Conservation (phyloP, 30 jellyfish, hydroid and myxozoan species). For the Morbakka virulenta region DNA sequence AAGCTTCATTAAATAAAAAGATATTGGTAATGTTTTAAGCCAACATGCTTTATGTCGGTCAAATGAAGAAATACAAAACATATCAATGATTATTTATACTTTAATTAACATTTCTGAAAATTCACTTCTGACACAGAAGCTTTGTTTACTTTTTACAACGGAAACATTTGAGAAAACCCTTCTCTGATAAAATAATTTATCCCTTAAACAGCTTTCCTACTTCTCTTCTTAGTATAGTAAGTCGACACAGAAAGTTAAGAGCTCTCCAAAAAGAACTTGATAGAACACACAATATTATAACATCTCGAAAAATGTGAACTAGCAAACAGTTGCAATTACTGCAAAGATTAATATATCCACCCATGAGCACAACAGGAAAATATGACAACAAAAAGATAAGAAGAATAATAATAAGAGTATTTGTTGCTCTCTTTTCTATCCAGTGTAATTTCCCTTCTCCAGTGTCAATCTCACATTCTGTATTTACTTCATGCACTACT, state of each 20-base stretch:
- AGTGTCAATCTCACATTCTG: neutral
- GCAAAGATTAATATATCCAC: conserved; percentile 55
- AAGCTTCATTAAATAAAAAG: no score
- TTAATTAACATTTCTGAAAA: no score
- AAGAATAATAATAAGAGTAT: conserved; percentile 50
- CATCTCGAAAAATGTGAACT: conserved; percentile 54
- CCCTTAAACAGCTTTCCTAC: neutral
- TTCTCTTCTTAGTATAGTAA: conserved; percentile 37
- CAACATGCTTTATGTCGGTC: no score
- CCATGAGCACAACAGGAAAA: conserved; percentile 55
- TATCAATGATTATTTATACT: no score
- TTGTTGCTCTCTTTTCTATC: conserved; percentile 46
- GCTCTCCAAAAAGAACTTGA: conserved; percentile 64
- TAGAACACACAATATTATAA: conserved; percentile 38
- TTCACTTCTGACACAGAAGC: no score
- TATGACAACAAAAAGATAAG: conserved; percentile 46
- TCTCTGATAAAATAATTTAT: no score
- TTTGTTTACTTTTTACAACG: no score
- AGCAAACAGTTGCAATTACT: conserved; percentile 51
- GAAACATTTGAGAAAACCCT: no score
- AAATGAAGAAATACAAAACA: no score
- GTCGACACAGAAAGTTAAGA: conserved; percentile 35
- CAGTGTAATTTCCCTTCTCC: neutral
- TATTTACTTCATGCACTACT: no score
- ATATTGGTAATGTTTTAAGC: no score